Evolutionary conservation across 2,888 invertebrate genomes (phyloP), one percentile per base, ranked within the genome.

Genomic region (Ceramica pisi): DNA sequence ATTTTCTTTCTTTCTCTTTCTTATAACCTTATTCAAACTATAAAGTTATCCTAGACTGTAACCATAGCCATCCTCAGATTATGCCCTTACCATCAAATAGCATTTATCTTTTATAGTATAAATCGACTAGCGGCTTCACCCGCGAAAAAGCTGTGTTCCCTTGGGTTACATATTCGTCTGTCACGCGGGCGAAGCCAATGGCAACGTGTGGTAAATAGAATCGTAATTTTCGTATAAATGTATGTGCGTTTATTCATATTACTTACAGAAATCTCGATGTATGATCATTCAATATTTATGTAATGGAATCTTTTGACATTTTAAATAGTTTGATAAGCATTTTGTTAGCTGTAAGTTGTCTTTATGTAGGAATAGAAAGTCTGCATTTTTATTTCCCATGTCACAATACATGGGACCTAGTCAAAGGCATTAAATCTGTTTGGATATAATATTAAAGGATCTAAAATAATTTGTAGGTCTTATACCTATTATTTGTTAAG

Each of bases 371-470:
- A 21, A 35, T 35, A n/a, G 19, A 35, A 56, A 35, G 14, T 56
- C 56, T 56, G 35, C 35, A 56, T 56, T 56, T 56, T 56, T 35
- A 35, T 56, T 56, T 9, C 55, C 31, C n/a, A 55, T 55, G 55
- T 55, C 55, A 55, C n/a, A 55, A 12, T n/a, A 55, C 31, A 55
- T 55, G 31, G 55, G 55, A 35, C 55, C 21, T 41, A 26, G 59
- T 55, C 12, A 26, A 23, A 35, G 66, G 72, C 59, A 68, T 68
- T 53, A 53, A n/a, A 35, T n/a, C 35, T 19, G 12, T 35, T 55
- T 31, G n/a, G 10, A 55, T 19, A 19, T 55, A 55, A 31, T 55
- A 31, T 19, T 55, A 55, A 55, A 31, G 4, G n/a, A 23, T 51
- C 14, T 26, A 35, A 55, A 55, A 31, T 2, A 35, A 35, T 56